Percentiles rank a stretch among this genome's conserved stretches.
These are phyloP conservation scores for Gobio gobio DNA, from an alignment of 2,113 vertebrate genomes.

Conservation along the genomic window DNA sequence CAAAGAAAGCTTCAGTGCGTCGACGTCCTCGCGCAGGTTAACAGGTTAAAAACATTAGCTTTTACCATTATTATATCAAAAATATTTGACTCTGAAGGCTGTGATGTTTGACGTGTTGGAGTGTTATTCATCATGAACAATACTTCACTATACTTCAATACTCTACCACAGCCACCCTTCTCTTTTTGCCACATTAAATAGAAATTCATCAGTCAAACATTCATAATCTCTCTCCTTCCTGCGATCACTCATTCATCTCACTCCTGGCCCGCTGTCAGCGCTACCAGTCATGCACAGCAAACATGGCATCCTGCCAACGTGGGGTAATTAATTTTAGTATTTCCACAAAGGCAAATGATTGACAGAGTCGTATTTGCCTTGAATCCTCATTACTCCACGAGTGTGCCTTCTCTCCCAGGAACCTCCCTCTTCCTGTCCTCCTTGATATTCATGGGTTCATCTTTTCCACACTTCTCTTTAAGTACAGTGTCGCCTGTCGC, in stretches of 20 bases:
- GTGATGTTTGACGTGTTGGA: not conserved
- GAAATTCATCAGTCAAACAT: constrained; percentile 34
- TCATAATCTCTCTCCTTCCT: constrained; percentile 33
- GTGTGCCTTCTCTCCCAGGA: not conserved
- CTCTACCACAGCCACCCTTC: constrained; percentile 9
- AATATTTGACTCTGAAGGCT: not conserved
- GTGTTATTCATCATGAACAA: not conserved
- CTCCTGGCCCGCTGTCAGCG: constrained; percentile 49
- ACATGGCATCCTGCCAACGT: constrained; percentile 36
- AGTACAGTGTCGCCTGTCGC: not conserved
- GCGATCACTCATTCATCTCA: constrained; percentile 36
- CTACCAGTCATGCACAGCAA: constrained; percentile 52
- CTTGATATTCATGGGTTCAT: not conserved
- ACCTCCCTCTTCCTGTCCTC: constrained; percentile 14
- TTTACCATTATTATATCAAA: not conserved
- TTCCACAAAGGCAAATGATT: constrained; percentile 52
- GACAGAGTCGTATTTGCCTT: constrained; percentile 41
- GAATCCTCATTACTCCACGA: constrained; percentile 42
- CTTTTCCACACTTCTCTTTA: not conserved
- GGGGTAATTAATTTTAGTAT: constrained; percentile 44
- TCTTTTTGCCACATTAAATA: constrained; percentile 2
- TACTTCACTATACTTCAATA: not conserved
- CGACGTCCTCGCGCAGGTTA: no score
- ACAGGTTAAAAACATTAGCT: not conserved
- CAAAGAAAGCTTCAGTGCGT: no score